Evolutionary conservation across 2,797 vertebrate species (phyloP).

Genomic region (Girardinus metallicus): DNA sequence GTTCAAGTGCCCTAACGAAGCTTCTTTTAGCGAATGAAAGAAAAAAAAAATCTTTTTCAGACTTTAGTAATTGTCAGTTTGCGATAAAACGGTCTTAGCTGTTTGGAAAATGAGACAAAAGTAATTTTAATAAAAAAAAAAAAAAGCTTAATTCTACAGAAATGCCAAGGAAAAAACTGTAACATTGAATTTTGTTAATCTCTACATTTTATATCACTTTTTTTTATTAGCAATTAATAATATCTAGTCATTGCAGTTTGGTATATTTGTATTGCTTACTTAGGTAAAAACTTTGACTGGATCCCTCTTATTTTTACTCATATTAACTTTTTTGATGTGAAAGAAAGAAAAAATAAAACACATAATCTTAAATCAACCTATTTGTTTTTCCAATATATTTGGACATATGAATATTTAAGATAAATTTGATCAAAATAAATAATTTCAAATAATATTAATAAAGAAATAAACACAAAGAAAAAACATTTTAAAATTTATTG

Average conservation of each 20-base stretch:
- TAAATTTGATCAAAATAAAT: not conserved
- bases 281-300: not conserved
- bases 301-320: not conserved
- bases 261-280: not conserved
- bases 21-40: not conserved
- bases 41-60: not conserved
- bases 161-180: not conserved
- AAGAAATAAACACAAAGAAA: not conserved
- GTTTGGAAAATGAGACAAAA: not conserved
- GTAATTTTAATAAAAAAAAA: not conserved
- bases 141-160: not conserved
- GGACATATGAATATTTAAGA: not conserved
- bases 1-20: not conserved
- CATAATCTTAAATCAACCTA: not conserved
- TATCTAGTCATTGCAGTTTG: not conserved
- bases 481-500: not conserved
- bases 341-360: slow-evolving; percentile 1
- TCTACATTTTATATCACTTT: not conserved
- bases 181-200: not conserved
- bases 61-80: not conserved
- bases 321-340: not conserved
- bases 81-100: not conserved
- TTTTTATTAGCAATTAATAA: not conserved
- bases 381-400: not conserved
- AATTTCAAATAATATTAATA: not conserved